Conservation (phyloP, 1,140 invertebrate species). For the Trichonephila inaurata region DNA sequence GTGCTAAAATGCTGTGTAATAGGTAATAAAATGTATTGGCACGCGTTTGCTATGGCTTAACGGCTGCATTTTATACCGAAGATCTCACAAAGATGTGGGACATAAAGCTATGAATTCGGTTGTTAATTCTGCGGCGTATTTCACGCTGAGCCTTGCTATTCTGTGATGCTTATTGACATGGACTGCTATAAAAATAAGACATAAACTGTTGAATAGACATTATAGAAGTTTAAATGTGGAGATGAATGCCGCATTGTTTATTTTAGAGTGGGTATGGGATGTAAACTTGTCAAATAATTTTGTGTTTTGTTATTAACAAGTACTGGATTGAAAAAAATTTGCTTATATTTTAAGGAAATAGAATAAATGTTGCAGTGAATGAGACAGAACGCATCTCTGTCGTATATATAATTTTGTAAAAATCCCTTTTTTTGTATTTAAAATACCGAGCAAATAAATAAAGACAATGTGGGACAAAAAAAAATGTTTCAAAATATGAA, state of each 20-base stretch:
- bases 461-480: no score
- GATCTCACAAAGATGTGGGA: neutral
- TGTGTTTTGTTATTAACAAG: no score
- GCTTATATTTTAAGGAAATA: no score
- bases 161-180: slow-evolving; percentile 32
- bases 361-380: no score
- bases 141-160: slow-evolving; percentile 16
- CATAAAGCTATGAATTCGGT: slow-evolving; percentile 41
- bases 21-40: slow-evolving; percentile 56
- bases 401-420: no score
- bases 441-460: no score
- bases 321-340: no score
- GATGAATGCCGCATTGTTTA: neutral
- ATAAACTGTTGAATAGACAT: slow-evolving; percentile 44
- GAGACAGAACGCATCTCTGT: no score
- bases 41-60: slow-evolving; percentile 39
- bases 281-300: no score
- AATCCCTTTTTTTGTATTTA: no score
- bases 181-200: slow-evolving; percentile 25
- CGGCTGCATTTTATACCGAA: slow-evolving; percentile 12
- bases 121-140: slow-evolving; percentile 49
- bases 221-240: neutral
- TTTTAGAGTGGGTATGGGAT: no score
- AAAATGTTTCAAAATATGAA: no score
- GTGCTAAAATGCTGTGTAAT: slow-evolving; percentile 44